Evolutionary conservation across 1,140 invertebrate species (phyloP).

Genomic region (Magallana angulata): DNA sequence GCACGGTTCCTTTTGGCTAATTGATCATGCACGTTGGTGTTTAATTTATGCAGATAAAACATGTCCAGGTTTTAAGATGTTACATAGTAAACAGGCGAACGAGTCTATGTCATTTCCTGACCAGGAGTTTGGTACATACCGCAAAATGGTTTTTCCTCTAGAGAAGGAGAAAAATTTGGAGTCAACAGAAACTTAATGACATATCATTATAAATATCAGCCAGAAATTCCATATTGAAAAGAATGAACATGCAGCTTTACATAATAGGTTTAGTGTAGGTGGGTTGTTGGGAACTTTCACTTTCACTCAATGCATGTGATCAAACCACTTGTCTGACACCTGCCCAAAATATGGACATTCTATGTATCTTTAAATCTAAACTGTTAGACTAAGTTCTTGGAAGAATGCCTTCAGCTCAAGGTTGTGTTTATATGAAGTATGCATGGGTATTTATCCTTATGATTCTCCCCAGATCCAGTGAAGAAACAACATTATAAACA

Average conservation of each 20-base stretch:
- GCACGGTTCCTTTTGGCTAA: neutral
- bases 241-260: neutral
- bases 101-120: conserved; percentile 19
- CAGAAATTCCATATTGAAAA: neutral
- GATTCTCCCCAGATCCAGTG: neutral
- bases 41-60: neutral
- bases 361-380: conserved; percentile 12
- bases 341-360: conserved; percentile 37
- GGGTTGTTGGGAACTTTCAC: neutral
- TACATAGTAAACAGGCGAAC: neutral
- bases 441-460: neutral
- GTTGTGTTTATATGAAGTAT: conserved; percentile 4
- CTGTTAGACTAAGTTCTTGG: conserved; percentile 11
- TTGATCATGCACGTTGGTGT: conserved; percentile 11
- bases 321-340: neutral
- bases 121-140: neutral
- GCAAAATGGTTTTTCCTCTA: neutral
- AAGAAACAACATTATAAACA: neutral
- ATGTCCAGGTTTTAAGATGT: neutral
- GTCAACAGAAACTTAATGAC: neutral
- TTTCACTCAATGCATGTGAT: neutral
- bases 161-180: neutral
- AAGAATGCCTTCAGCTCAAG: neutral
- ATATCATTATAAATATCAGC: neutral
- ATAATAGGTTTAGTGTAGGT: neutral